Percentiles rank a stretch among this genome's conserved stretches.
phyloP scores from a whole-genome alignment of 2,113 vertebrate species.

The Nanorana parkeri region DNA sequence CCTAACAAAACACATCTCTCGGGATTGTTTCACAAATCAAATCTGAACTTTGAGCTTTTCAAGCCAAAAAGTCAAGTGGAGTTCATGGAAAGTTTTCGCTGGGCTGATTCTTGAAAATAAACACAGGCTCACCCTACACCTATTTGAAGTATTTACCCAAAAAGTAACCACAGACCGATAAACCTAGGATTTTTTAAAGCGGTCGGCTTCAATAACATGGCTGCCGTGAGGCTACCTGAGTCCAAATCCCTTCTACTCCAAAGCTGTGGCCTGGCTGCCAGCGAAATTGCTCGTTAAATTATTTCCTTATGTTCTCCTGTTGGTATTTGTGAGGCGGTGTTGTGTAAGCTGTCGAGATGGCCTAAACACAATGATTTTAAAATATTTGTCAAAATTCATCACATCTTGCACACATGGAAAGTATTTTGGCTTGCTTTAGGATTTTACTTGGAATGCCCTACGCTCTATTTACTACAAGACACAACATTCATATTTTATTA shows the following conservation, averaged over 20 bases:
- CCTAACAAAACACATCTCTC: slow-evolving; percentile 23
- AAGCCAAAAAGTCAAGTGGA: not conserved
- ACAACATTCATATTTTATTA: too few relatives aligned
- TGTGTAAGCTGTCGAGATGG: not conserved
- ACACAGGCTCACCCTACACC: not conserved
- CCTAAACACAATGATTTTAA: not conserved
- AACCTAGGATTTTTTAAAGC: not conserved
- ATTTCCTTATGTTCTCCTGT: slow-evolving; percentile 15
- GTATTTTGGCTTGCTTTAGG: not conserved
- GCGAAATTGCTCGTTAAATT: slow-evolving; percentile 11
- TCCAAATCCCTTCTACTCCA: not conserved
- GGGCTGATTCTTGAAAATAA: not conserved
- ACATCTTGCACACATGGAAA: slow-evolving; percentile 39
- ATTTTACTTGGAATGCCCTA: not conserved
- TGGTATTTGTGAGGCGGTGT: not conserved
- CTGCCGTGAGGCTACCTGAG: not conserved
- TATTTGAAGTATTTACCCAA: not conserved
- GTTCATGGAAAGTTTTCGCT: slow-evolving; percentile 3
- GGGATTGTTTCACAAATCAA: slow-evolving; percentile 9
- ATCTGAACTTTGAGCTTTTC: slow-evolving; percentile 24
- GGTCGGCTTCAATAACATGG: not conserved
- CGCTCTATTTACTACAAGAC: too few relatives aligned
- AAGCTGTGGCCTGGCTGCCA: slow-evolving; percentile 7
- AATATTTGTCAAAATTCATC: slow-evolving; percentile 30
- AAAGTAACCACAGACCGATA: not conserved